Evolutionary conservation across 1,140 invertebrate species (phyloP), one percentile per base, ranked within the genome.

Genomic region (Drosophila busckii): DNA sequence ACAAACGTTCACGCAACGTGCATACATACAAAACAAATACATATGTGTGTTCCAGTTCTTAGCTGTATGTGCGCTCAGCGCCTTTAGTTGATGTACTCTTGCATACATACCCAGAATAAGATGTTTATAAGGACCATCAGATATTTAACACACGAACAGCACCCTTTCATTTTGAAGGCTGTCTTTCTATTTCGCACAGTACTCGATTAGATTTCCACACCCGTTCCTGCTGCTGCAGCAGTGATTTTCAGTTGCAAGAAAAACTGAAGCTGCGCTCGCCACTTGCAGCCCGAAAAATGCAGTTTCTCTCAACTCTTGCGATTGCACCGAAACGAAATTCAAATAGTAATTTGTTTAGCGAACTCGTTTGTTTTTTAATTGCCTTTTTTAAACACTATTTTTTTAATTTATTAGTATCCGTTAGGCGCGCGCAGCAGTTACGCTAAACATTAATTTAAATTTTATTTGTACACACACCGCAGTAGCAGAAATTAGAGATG

Each of bases 131-230:
- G 87, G 48, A 93, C 89, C 54, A 93, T 89, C 19, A 93, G 86
- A 78, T 92, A 93, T 87, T 93, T 93, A 61, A 93, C 89, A 68
- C 91, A 88, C 41, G 89, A 90, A 88, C 92, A 93, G 88, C 92
- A 93, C 59, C 90, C 90, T 50, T 89, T 89, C 92, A 93, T 93
- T 54, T 69, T 70, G 41, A 22, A 17, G 34, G 46, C 8, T 12
- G 16, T 42, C 40, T 41, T 16, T 53, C 53, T 40, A 45, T 38
- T 31, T 31, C 15, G 12, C 28, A 19, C 20, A 29, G 38, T 67
- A 40, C 52, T 48, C 13, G 32, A 45, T 55, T 19, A 22, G 64
- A 65, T 76, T 78, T 40, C 35, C 52, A 70, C 56, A 56, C 63
- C 71, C 40, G 41, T 50, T 42, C 10, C 12, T 13, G 16, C 37